A percentile compares a stretch with the other conserved stretches of the same genome.
Conservation (phyloP, 2,113 vertebrate genomes). For the Bubo scandiacus region DNA sequence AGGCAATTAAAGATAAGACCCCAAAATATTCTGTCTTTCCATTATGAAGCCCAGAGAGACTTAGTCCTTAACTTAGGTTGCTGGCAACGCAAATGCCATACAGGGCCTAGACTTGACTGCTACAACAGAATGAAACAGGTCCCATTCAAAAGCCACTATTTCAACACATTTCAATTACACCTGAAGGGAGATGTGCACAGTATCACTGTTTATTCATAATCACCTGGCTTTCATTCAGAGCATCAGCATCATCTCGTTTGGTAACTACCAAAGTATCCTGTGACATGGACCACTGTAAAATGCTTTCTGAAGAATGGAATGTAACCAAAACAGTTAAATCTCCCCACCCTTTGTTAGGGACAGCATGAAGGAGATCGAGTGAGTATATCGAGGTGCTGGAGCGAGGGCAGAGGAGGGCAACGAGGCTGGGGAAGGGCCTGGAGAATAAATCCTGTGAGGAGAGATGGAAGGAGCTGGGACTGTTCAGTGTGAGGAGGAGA, state of each 20-base stretch:
- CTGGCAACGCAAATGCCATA: neutral
- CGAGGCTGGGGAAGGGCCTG: no score
- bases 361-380: conserved; percentile 13
- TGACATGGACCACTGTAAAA: neutral
- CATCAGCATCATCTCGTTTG: neutral
- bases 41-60: neutral
- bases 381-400: neutral
- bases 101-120: neutral
- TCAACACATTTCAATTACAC: neutral
- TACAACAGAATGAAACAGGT: neutral
- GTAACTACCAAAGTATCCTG: neutral
- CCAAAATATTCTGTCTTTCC: neutral
- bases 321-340: neutral
- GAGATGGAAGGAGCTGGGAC: no score
- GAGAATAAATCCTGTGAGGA: no score
- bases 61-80: neutral
- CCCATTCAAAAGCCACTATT: neutral
- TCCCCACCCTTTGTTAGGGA: neutral
- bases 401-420: no score
- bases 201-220: neutral
- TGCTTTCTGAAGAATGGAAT: neutral
- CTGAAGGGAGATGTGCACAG: neutral
- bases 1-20: neutral
- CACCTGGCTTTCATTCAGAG: neutral
- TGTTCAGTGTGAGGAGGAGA: no score